phyloP scores from a whole-genome alignment of 2,797 vertebrate genomes.

The Prunella strophiata region DNA sequence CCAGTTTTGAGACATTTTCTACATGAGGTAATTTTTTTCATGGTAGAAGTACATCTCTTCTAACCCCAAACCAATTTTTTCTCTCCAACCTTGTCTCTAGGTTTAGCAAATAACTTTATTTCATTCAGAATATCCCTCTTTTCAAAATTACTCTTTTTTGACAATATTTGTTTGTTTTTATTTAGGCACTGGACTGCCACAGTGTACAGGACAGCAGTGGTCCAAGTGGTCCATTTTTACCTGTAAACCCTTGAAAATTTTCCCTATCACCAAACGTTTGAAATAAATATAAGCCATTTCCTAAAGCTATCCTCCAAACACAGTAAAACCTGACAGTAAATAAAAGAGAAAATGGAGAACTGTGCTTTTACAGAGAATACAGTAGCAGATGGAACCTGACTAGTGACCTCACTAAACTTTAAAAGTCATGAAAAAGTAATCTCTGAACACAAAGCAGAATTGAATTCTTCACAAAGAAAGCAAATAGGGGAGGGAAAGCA shows the following conservation, averaged over 20 bases:
- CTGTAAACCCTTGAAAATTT: not conserved
- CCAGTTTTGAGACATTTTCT: not conserved
- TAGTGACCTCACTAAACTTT: not conserved
- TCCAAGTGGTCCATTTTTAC: not conserved
- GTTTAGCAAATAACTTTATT: not conserved
- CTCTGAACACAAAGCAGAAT: not conserved
- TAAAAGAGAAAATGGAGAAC: not conserved
- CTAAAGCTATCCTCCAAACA: not conserved
- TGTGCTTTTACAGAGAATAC: not conserved
- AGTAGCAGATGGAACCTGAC: not conserved
- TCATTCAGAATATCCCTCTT: not conserved
- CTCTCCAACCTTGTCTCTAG: not conserved
- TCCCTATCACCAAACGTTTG: not conserved
- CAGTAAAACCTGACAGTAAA: not conserved
- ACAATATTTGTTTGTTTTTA: not conserved
- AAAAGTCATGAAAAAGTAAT: conserved; percentile 19
- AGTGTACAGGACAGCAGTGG: not conserved
- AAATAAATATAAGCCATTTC: conserved; percentile 9
- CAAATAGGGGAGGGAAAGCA: not conserved
- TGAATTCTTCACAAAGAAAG: conserved; percentile 15
- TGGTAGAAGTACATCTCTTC: not conserved
- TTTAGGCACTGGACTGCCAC: not conserved
- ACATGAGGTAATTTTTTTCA: not conserved
- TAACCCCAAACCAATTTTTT: not conserved
- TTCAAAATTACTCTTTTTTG: not conserved